Evolutionary conservation across 2,888 invertebrate species (phyloP).

Genomic region (Saturnia pavonia): DNA sequence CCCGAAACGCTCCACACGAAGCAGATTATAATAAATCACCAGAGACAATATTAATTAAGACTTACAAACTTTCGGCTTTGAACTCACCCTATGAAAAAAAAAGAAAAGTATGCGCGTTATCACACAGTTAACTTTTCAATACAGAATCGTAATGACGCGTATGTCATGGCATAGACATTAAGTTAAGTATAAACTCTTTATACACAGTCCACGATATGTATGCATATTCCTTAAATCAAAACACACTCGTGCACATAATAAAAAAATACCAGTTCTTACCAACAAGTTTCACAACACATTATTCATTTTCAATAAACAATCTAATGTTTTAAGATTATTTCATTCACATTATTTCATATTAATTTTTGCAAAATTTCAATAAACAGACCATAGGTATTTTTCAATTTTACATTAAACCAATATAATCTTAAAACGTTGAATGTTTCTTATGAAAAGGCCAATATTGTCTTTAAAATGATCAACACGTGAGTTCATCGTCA

Average conservation of each 20-base stretch:
- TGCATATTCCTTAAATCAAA: not conserved
- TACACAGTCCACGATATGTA: not conserved
- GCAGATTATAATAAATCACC: not conserved
- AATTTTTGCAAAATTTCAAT: not conserved
- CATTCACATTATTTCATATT: not conserved
- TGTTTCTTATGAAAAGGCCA: not conserved
- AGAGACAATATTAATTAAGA: not conserved
- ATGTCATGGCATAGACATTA: not conserved
- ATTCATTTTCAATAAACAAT: not conserved
- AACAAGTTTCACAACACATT: not conserved
- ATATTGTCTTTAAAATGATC: not conserved
- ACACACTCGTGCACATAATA: not conserved
- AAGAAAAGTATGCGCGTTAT: not conserved
- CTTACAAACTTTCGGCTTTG: not conserved
- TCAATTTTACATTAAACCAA: not conserved
- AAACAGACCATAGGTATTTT: not conserved
- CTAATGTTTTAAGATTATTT: not conserved
- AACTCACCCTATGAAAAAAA: not conserved
- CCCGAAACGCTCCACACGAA: not conserved
- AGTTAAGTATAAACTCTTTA: not conserved
- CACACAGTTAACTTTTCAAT: not conserved
- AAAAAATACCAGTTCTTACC: not conserved
- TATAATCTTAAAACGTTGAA: not conserved
- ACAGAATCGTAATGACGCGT: not conserved
- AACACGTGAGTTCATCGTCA: not conserved